Conservation (phyloP, 2,797 vertebrate genomes). For the Aselliscus stoliczkanus region DNA sequence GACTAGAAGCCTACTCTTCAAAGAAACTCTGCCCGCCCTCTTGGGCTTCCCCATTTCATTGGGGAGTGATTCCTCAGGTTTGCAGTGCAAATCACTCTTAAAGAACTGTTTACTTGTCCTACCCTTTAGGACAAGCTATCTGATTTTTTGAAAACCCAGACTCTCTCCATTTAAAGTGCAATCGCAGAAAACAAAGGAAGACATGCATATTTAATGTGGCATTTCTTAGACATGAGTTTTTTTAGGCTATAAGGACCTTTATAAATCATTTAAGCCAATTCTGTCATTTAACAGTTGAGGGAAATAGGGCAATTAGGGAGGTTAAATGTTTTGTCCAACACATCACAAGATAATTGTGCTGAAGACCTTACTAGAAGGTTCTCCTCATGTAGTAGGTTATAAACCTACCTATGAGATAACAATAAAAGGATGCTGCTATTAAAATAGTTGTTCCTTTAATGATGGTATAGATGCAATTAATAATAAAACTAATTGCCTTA, state of each 20-base stretch:
- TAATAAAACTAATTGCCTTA: neutral
- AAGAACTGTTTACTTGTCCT: neutral
- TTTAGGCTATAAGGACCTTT: neutral
- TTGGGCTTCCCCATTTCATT: neutral
- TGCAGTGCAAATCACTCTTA: neutral
- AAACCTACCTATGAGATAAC: neutral
- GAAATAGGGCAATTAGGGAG: neutral
- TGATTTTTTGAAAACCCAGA: neutral
- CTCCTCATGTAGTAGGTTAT: neutral
- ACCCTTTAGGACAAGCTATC: neutral
- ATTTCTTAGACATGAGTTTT: neutral
- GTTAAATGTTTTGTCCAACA: neutral
- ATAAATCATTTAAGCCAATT: neutral
- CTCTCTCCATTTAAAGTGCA: neutral
- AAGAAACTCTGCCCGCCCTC: neutral
- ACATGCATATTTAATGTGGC: neutral
- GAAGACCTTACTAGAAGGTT: neutral
- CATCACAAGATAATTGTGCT: neutral
- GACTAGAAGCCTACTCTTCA: neutral
- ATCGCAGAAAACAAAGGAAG: neutral
- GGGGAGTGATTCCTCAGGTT: neutral
- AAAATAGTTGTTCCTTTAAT: neutral
- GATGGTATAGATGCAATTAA: neutral
- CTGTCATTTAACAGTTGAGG: neutral
- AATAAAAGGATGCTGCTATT: neutral